phyloP scores from a whole-genome alignment of 2,888 invertebrate genomes.

The Ichneumoninae sp. region DNA sequence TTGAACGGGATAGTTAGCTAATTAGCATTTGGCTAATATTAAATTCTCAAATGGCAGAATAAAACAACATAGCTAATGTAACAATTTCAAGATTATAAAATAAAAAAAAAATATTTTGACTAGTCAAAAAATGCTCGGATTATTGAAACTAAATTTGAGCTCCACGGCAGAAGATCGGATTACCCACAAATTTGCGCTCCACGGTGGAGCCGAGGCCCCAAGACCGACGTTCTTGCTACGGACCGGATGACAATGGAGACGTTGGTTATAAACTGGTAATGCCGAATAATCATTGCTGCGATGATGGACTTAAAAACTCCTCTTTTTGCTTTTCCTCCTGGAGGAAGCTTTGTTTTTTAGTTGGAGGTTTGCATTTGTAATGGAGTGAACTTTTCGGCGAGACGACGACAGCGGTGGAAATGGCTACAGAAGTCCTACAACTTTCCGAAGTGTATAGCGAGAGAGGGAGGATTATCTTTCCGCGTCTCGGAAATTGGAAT shows the following conservation, averaged over 20 bases:
- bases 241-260: neutral
- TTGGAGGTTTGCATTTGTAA: neutral
- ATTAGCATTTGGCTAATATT: no score
- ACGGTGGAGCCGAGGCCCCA: neutral
- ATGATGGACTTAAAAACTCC: neutral
- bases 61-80: no score
- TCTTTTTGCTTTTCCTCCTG: neutral
- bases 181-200: slow-evolving; percentile 28
- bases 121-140: no score
- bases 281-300: neutral
- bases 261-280: neutral
- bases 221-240: neutral
- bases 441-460: slow-evolving; percentile 35
- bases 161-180: slow-evolving; percentile 16
- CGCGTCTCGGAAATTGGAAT: slow-evolving; percentile 62
- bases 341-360: neutral
- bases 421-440: slow-evolving; percentile 15
- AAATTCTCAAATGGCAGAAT: no score
- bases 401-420: neutral
- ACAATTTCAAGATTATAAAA: no score
- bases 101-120: no score
- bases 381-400: neutral
- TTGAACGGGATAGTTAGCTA: no score
- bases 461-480: slow-evolving; percentile 24
- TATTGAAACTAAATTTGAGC: no score